A percentile compares a stretch with the other conserved stretches of the same genome.
Conservation (phyloP, 53 echinoderm and acorn worm genomes). For the Zoroaster sp. region DNA sequence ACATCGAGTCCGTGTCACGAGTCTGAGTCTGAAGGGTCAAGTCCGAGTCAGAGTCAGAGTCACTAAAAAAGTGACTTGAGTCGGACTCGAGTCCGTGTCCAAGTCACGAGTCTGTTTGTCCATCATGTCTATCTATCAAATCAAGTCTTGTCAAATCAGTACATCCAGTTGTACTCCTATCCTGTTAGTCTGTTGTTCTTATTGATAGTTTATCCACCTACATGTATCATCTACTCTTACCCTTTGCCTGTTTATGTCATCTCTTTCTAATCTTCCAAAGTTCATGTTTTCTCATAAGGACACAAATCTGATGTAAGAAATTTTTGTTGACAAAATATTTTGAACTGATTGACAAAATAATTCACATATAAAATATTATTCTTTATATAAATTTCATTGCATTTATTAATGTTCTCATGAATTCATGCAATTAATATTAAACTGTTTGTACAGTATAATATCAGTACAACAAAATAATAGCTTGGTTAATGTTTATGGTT, state of each 20-base stretch:
- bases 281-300: neutral
- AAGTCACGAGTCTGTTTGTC: no score
- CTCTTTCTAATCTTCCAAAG: neutral
- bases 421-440: neutral
- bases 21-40: no score
- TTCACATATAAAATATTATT: neutral
- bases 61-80: no score
- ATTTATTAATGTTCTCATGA: neutral
- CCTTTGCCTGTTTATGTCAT: neutral
- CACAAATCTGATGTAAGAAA: neutral
- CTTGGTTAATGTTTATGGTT: neutral
- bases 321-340: neutral
- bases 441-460: neutral
- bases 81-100: no score
- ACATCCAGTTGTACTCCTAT: no score
- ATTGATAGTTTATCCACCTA: no score
- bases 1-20: no score
- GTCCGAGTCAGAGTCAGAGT: no score
- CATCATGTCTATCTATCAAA: no score
- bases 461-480: neutral
- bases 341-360: neutral
- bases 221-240: neutral
- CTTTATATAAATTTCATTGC: neutral
- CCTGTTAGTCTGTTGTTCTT: no score
- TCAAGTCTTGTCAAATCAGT: no score